Percentiles rank a stretch among this genome's conserved stretches.
These are phyloP conservation scores for Charanyca ferruginea DNA, from an alignment of 2,888 invertebrate genomes.

Conservation along the genomic window DNA sequence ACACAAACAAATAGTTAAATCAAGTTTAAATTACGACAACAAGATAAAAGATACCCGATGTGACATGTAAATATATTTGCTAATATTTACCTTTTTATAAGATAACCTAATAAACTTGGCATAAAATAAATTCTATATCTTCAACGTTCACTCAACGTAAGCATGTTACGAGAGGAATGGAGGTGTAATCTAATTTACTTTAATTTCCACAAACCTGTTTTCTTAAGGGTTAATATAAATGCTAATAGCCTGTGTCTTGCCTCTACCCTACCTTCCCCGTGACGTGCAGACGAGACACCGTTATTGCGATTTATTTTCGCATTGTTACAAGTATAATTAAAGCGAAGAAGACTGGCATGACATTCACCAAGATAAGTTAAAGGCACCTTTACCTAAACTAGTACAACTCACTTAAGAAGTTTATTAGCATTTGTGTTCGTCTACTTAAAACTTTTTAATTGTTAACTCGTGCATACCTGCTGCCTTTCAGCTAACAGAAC, in stretches of 20 bases:
- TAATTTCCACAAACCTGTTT: conserved; percentile 80
- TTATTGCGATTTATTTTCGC: conserved; percentile 56
- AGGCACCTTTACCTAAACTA: conserved; percentile 14
- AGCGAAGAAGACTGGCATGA: conserved; percentile 10
- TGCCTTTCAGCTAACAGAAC: neutral
- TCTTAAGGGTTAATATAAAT: conserved; percentile 87
- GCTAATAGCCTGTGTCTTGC: conserved; percentile 78
- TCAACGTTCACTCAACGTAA: conserved; percentile 30
- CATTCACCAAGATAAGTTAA: conserved; percentile 8
- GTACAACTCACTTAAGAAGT: conserved; percentile 12
- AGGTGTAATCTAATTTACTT: conserved; percentile 77
- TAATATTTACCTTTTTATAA: conserved; percentile 24
- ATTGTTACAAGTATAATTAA: conserved; percentile 48
- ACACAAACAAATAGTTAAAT: neutral
- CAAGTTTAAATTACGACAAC: conserved; percentile 15
- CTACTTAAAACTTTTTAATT: conserved; percentile 26
- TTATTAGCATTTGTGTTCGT: conserved; percentile 20
- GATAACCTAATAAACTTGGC: conserved; percentile 39
- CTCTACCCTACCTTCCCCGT: conserved; percentile 53
- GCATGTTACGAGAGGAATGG: conserved; percentile 64
- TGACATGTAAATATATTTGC: conserved; percentile 1
- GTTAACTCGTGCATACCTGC: conserved; percentile 16
- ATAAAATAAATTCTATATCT: conserved; percentile 32
- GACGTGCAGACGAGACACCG: conserved; percentile 33
- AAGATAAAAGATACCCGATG: conserved; percentile 8